Base-by-base conservation (phyloP, 2,888 invertebrate species). In the Doris montereyensis region DNA sequence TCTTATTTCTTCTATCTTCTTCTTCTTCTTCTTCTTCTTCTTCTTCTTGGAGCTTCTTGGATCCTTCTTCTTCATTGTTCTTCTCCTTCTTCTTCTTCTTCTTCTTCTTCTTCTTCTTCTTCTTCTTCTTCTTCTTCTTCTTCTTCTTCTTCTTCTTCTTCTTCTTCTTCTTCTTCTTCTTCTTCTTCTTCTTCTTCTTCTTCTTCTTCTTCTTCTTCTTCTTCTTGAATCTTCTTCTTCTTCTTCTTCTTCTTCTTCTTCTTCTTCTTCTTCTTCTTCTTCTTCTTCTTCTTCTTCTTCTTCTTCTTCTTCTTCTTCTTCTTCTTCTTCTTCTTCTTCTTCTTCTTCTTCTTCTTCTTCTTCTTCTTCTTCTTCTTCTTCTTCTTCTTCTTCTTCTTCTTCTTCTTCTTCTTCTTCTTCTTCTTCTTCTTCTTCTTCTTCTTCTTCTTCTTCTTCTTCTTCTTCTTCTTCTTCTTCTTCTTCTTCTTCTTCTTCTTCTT, bases 401-500 rank as follows among this genome's bases (percentile, higher is more conserved):
- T 10, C n/a, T 35, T 17, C 28, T 71, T 10, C 5, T 34, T n/a
- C 32, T 5, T 35, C 35, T n/a, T 2, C n/a, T 34, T 10, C n/a
- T 24, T 5, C 2, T 26, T 21, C 26, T 52, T 72, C 24, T n/a
- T 4, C 21, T 52, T 1, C 26, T 52, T 8, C 26, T 24, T 52
- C 30, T 72, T 17, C 57, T 57, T 24, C 52, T 72, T 13, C 1
- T 2, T 72, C 72, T 72, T 2, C 57, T 5, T 10, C 5, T 35
- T 24, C 35, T 35, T 71, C 71, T 71, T 35, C 35, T 24, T 17
- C 71, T 71, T 17, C n/a, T 35, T 34, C 35, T 24, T 71, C 71
- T 71, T n/a, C n/a, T 35, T 71, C 71, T 34, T n/a, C 24, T 24
- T 62, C 62, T 62, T n/a, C n/a, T 24, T 62, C 68, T n/a, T n/a